Percentiles rank a stretch among this genome's conserved stretches.
Conservation (phyloP, 2,888 invertebrate genomes). For the Hipparchia sbordonii region DNA sequence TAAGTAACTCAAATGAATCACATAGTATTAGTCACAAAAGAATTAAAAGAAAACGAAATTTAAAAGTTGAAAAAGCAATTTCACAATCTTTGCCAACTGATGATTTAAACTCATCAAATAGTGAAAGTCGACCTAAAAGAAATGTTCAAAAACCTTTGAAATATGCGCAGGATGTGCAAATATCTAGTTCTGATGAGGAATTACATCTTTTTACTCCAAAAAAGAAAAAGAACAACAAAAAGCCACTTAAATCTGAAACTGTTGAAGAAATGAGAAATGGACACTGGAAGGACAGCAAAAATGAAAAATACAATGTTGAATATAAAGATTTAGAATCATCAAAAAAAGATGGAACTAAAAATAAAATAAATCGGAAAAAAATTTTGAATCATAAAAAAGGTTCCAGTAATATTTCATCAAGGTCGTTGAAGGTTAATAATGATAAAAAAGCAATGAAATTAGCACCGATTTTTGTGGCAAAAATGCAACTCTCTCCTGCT, state of each 20-base stretch:
- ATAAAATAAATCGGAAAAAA: conserved; percentile 15
- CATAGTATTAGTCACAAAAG: conserved; percentile 36
- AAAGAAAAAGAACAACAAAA: conserved; percentile 55
- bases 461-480: conserved; percentile 88
- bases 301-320: not conserved
- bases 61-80: conserved; percentile 31
- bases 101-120: conserved; percentile 23
- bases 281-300: not conserved
- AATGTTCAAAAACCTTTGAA: conserved; percentile 67
- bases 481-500: conserved; percentile 82
- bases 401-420: conserved; percentile 4
- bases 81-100: conserved; percentile 19
- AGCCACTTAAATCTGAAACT: conserved; percentile 18
- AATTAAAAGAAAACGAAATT: conserved; percentile 49
- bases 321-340: conserved; percentile 16
- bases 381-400: conserved; percentile 11
- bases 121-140: conserved; percentile 62
- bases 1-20: conserved; percentile 25
- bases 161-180: conserved; percentile 59
- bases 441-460: conserved; percentile 69
- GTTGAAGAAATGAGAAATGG: conserved; percentile 18
- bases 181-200: conserved; percentile 72
- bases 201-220: conserved; percentile 72
- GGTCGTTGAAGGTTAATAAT: conserved; percentile 9
- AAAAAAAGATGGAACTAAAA: conserved; percentile 25